Base-by-base conservation (phyloP, 2,888 invertebrate genomes). In the Chaetogeoica ovagalla region DNA sequence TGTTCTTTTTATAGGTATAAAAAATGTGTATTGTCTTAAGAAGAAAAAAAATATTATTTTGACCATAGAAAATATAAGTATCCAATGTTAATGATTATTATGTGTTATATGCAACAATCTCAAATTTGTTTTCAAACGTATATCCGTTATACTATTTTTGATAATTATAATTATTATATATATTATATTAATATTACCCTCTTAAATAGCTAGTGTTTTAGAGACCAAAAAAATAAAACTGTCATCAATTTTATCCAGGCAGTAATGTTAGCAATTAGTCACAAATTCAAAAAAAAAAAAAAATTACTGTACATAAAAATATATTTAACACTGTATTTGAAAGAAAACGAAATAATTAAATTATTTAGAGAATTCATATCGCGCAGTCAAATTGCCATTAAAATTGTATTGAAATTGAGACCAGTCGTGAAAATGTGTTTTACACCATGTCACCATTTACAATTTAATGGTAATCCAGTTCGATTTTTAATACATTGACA, bases 1-100 rank as follows among this genome's bases (percentile, higher is more conserved):
- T 79, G 43, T 71, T 65, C 63, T 79, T 79, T 79, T 79, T 71
- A 77, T 71, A 79, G 65, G 71, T 65, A 63, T 79, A 79, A 79
- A 70, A 71, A 66, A 71, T 57, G 39, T 79, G 63, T 57, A 79
- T 55, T 79, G 55, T 79, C 63, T 52, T 70, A n/a, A 70, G 63
- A 55, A 7, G 15, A 48, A 48, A 48, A 48, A 48, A 48, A 13
- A 71, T 62, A 77, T 68, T 76, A 68, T 68, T 68, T 77, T 77
- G 69, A 77, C 70, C 39, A 70, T 70, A 70, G 69, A 70, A 77
- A 77, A 77, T 77, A 77, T 70, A 77, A 70, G 55, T 70, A 70
- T 70, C 30, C 77, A 77, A 76, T 77, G 70, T 77, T 77, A 77
- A 69, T 52, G 43, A 68, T 21, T 11, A 48, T 48, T 48, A 70